Evolutionary conservation across 2,888 invertebrate species (phyloP), one percentile per base, ranked within the genome.

Genomic region (Eilema depressum): DNA sequence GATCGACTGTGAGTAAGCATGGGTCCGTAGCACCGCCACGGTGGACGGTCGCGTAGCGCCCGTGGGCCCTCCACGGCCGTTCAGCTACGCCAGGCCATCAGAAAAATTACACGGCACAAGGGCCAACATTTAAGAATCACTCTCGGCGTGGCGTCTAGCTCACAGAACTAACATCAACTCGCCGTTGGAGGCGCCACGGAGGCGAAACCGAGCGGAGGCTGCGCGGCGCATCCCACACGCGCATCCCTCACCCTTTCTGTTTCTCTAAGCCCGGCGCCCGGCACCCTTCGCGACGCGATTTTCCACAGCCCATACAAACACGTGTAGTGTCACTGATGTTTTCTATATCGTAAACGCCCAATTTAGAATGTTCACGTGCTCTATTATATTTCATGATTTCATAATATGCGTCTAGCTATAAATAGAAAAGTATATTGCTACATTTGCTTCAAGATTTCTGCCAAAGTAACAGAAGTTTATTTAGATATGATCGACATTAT

Each of bases 1-100:
- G 98, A 98, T 94, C 97, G 97, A 91, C 98, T 98, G 95, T 98
- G 98, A 81, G 97, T 98, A 90, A 98, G 96, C 97, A 98, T 97
- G 90, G 97, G 96, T 92, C 96, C 96, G 92, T 96, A 96, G 90
- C 96, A 96, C 91, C 96, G 96, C 89, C 96, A 96, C 89, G 96
- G 92, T 92, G 95, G 93, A 84, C 90, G 93, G 86, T 93, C 93
- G 86, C 92, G 94, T 88, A 89, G 92, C 89, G 91, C 91, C 88
- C 95, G 96, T 88, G 91, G 94, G 91, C 95, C 94, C 92, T 95
- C 95, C 95, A 95, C 93, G 90, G 89, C 88, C 88, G 90, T 92
- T 94, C 94, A 95, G 91, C 93, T 92, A 88, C 77, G 78, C 89
- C 88, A 88, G 83, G 85, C 89, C 94, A 94, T 93, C 86, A 91